Base-by-base conservation (phyloP, 2,888 invertebrate genomes). In the Argynnis bischoffii region DNA sequence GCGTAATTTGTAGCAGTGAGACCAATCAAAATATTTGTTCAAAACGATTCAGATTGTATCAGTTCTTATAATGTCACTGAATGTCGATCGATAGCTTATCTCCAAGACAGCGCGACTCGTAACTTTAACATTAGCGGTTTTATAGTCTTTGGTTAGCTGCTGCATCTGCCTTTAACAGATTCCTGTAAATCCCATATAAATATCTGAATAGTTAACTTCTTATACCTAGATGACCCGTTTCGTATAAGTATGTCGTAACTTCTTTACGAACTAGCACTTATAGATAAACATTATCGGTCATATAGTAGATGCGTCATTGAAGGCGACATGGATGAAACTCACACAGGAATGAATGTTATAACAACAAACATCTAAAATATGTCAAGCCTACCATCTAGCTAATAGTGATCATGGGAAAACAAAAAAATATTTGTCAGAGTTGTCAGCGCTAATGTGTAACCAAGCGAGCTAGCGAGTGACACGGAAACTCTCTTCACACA, bases 401-500 rank as follows among this genome's bases (percentile, higher is more conserved):
- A 84, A 84, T 85, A 86, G 87, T 83, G 86, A 90, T 90, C 86
- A 90, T 86, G 83, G 84, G 83, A 84, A 88, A 89, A 90, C 87
- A 90, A 88, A 90, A 89, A 88, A 90, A 89, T 89, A 88, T 89
- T 86, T 92, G 90, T 88, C 87, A 75, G 75, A 74, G 78, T 76
- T 80, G 82, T 84, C 85, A 79, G 82, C 85, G 81, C 85, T 89
- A 88, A 90, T 89, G 90, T 89, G 89, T 89, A 87, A 86, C 87
- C 85, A 88, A 88, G 88, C 84, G 81, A 76, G 83, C 73, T 81
- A 80, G 78, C 79, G 87, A 83, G 83, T 86, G 89, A 91, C 90
- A 89, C 89, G 90, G 89, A 90, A 91, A 90, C 89, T 89, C 88
- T 90, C 88, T 88, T 89, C 89, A 91, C 89, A 92, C 89, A 90